A percentile compares a stretch with the other conserved stretches of the same genome.
Conservation (phyloP, 2,888 invertebrate species). For the Macrosoma leucophasiata region DNA sequence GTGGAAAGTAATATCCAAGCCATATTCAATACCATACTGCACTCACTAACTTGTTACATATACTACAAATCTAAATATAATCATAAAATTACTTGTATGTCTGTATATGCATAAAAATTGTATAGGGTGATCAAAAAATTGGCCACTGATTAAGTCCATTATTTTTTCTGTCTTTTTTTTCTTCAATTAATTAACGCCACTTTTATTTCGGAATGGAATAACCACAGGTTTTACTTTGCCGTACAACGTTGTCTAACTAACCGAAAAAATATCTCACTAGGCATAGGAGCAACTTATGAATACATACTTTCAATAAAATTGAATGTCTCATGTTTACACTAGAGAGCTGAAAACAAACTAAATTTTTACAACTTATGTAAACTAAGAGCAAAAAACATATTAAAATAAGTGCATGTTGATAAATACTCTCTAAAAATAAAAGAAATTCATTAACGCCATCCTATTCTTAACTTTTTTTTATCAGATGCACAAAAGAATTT, state of each 20-base stretch:
- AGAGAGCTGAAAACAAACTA: constrained; percentile 53
- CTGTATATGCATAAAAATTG: constrained; percentile 70
- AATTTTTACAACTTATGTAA: constrained; percentile 67
- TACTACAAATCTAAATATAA: constrained; percentile 64
- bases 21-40: constrained; percentile 42
- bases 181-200: too few relatives aligned
- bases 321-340: constrained; percentile 44
- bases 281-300: constrained; percentile 29
- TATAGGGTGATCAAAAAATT: constrained; percentile 66
- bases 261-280: constrained; percentile 28
- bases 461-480: constrained; percentile 44
- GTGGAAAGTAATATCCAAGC: constrained; percentile 51
- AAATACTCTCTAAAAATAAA: constrained; percentile 56
- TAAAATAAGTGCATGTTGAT: constrained; percentile 36
- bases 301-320: constrained; percentile 26
- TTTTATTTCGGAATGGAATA: too few relatives aligned
- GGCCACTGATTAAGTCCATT: constrained; percentile 47
- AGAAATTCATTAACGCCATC: constrained; percentile 49
- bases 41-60: constrained; percentile 57
- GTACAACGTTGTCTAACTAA: constrained; percentile 6
- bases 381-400: constrained; percentile 32
- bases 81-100: constrained; percentile 50
- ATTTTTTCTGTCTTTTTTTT: too few relatives aligned
- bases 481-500: constrained; percentile 39
- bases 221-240: too few relatives aligned